Evolutionary conservation across 2,113 vertebrate genomes (phyloP), one percentile per base, ranked within the genome.

Genomic region (Oreotrochilus melanogaster): DNA sequence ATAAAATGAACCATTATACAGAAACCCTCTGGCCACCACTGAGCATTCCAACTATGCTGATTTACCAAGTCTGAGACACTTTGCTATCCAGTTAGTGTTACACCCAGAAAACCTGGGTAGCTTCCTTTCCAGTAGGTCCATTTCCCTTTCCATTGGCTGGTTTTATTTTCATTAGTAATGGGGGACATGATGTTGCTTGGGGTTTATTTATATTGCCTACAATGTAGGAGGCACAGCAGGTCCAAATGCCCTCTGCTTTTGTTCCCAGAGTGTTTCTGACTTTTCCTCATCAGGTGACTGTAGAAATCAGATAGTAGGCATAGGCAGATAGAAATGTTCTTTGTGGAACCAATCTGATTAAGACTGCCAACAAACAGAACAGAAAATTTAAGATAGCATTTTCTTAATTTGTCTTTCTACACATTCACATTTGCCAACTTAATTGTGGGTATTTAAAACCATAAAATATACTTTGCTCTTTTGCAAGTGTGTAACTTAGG

Each of bases 1-100:
- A 47, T 89, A 93, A 96, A 92, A 92, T 3, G 12, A 91, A 92
- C 88, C 39, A 48, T 91, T 96, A 56, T 81, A 74, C 31, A 89
- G 31, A 83, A 93, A 74, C 50, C 42, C 45, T 92, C 45, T 93
- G 69, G 71, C 80, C 74, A 66, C 78, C 58, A 61, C 75, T 69
- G 94, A 92, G 47, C 15, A 61, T 64, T 95, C 70, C 78, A 94
- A 35, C 10, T 51, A 31, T 58, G 67, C 58, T 91, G 73, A 78
- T 92, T 96, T 95, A 95, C n/a, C 25, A 25, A 17, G 58, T 66
- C 79, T 88, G 47, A 60, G 74, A 66, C 64, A 95, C n/a, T 22
- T 86, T 83, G 33, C 48, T 89, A 50, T 78, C 82, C 93, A 92
- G 89, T 95, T 87, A 94, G 35, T 42, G 2, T 54, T 73, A 71